phyloP scores from a whole-genome alignment of 2,888 invertebrate genomes.

The Drosophila borborema region DNA sequence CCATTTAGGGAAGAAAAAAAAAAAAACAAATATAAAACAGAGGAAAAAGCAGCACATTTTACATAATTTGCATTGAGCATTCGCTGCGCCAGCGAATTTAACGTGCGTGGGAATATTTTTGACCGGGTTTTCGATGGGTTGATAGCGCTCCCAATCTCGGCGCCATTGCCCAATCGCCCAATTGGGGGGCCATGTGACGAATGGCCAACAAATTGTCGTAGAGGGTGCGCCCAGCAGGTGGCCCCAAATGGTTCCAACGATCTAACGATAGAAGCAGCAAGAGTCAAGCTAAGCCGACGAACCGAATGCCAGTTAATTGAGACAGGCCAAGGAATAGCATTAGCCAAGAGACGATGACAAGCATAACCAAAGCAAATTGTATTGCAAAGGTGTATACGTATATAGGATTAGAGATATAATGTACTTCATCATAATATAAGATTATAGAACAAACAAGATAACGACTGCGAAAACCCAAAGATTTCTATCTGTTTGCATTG shows the following conservation, averaged over 20 bases:
- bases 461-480: too few relatives aligned
- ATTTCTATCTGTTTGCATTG: not conserved
- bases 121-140: constrained; percentile 40
- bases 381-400: not conserved
- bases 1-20: not conserved
- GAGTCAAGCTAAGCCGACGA: constrained; percentile 54
- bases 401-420: not conserved
- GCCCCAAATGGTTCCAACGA: constrained; percentile 21
- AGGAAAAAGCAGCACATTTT: constrained; percentile 68
- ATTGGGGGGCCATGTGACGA: constrained; percentile 37
- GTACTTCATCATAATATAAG: not conserved
- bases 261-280: constrained; percentile 37
- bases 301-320: constrained; percentile 41
- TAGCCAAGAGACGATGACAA: constrained; percentile 20
- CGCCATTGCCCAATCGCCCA: constrained; percentile 45
- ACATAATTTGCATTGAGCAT: constrained; percentile 68
- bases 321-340: constrained; percentile 18
- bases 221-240: constrained; percentile 58
- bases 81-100: constrained; percentile 53
- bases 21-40: constrained; percentile 13
- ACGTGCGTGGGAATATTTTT: constrained; percentile 72
- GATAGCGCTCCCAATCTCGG: constrained; percentile 28
- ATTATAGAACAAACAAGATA: too few relatives aligned
- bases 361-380: not conserved
- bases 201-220: constrained; percentile 53